Conservation (phyloP, 2,113 vertebrate species). For the Corythoichthys haematopterus region DNA sequence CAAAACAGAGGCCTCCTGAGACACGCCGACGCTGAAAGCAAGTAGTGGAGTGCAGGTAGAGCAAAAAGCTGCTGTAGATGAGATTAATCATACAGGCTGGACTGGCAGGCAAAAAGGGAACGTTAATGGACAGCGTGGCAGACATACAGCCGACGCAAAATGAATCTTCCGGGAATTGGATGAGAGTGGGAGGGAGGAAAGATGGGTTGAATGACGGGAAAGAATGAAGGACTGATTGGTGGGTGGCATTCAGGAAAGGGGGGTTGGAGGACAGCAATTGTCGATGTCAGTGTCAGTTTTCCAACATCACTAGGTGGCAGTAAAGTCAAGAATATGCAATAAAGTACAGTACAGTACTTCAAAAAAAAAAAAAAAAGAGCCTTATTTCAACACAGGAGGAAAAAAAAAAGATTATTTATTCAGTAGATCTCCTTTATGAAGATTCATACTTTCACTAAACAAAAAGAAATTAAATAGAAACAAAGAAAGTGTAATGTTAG, state of each 20-base stretch:
- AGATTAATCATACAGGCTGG: slow-evolving; percentile 48
- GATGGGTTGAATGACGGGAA: slow-evolving; percentile 7
- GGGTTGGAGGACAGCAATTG: slow-evolving; percentile 53
- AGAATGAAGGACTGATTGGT: background rate
- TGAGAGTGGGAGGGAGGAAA: slow-evolving; percentile 15
- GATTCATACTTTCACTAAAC: slow-evolving; percentile 60
- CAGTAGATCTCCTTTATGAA: slow-evolving; percentile 60
- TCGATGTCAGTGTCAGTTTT: slow-evolving; percentile 20
- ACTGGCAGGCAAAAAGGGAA: slow-evolving; percentile 32
- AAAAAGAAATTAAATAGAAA: slow-evolving; percentile 61
- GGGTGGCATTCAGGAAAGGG: slow-evolving; percentile 30
- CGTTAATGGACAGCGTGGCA: slow-evolving; percentile 56
- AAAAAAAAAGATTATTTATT: slow-evolving; percentile 63
- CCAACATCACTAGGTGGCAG: slow-evolving; percentile 66
- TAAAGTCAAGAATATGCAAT: slow-evolving; percentile 45
- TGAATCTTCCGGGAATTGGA: slow-evolving; percentile 36
- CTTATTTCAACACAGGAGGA: slow-evolving; percentile 25
- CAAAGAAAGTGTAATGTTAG: slow-evolving; percentile 61
- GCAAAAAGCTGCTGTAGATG: background rate
- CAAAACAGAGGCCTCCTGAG: too few species aligned
- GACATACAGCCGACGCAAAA: slow-evolving; percentile 35
- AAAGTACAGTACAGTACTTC: too few species aligned
- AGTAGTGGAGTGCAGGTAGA: background rate
- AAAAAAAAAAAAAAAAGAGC: slow-evolving; percentile 7
- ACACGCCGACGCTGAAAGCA: background rate